Percentiles rank a stretch among this genome's conserved stretches.
Conservation (phyloP, 2,888 invertebrate species). For the Isoperla grammatica region DNA sequence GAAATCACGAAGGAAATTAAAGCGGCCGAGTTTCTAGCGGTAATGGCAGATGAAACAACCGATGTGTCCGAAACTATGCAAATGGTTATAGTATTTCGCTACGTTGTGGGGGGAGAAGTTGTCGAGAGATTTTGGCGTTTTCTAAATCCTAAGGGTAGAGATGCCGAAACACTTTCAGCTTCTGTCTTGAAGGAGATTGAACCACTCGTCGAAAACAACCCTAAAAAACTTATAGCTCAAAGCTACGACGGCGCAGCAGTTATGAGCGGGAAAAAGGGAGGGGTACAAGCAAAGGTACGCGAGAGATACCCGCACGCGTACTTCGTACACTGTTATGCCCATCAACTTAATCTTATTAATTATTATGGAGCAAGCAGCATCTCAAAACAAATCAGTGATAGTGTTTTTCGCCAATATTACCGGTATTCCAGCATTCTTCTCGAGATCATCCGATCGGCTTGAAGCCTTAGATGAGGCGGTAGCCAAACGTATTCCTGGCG, state of each 20-base stretch:
- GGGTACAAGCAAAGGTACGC: neutral
- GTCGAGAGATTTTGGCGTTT: conserved; percentile 31
- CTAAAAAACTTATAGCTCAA: conserved; percentile 33
- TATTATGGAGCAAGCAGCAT: conserved; percentile 34
- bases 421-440: conserved; percentile 36
- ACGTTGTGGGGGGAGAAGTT: conserved; percentile 27
- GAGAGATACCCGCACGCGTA: conserved; percentile 32
- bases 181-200: conserved; percentile 30
- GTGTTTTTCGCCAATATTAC: conserved; percentile 36
- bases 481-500: conserved; percentile 20
- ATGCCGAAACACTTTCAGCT: conserved; percentile 27
- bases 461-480: conserved; percentile 31
- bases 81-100: conserved; percentile 29
- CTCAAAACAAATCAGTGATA: conserved; percentile 34
- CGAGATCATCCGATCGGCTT: conserved; percentile 33
- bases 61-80: conserved; percentile 29
- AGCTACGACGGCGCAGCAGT: conserved; percentile 34
- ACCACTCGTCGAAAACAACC: conserved; percentile 10
- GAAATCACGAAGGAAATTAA: conserved; percentile 28
- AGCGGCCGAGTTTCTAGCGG: conserved; percentile 25
- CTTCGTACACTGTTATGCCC: conserved; percentile 35
- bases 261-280: neutral
- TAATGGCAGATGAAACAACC: conserved; percentile 31
- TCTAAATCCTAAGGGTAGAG: conserved; percentile 19
- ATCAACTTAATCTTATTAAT: conserved; percentile 32